These are phyloP conservation scores for Dreissena rostriformis DNA, from an alignment of 1,140 invertebrate genomes.

Conservation along the genomic window DNA sequence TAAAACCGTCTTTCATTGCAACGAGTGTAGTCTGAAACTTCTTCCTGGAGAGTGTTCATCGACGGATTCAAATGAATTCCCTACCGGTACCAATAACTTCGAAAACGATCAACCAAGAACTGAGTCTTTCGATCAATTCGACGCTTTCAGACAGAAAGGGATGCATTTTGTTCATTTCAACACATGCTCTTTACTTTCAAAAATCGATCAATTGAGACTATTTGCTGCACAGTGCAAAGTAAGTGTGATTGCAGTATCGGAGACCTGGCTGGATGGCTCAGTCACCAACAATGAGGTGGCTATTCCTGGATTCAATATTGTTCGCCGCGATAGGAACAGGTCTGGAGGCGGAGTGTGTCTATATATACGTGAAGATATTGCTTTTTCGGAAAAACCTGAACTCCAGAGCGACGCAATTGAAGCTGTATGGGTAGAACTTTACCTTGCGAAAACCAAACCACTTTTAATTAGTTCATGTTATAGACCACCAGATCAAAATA, in stretches of 20 bases:
- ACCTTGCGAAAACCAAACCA: constrained; percentile 26
- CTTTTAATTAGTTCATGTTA: constrained; percentile 23
- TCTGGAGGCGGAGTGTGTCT: constrained; percentile 16
- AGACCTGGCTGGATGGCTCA: constrained; percentile 15
- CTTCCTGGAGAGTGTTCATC: neutral
- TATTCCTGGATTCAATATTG: neutral
- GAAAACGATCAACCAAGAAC: neutral
- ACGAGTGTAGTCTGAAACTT: constrained; percentile 5
- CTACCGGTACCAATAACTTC: neutral
- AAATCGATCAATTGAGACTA: neutral
- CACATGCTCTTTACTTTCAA: constrained; percentile 8
- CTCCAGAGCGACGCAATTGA: neutral
- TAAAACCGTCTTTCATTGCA: neutral
- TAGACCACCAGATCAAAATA: constrained; percentile 32
- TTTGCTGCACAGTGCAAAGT: neutral
- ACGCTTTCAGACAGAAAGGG: constrained; percentile 25
- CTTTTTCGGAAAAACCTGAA: constrained; percentile 26
- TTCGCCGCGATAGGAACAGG: constrained; percentile 12
- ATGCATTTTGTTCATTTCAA: constrained; percentile 31
- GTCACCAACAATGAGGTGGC: neutral
- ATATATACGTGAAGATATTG: constrained; percentile 9
- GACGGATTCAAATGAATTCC: neutral
- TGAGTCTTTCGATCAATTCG: neutral
- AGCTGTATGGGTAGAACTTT: constrained; percentile 20
- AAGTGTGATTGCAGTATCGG: neutral